Conservation (phyloP, 2,797 vertebrate genomes). For the Anas acuta region DNA sequence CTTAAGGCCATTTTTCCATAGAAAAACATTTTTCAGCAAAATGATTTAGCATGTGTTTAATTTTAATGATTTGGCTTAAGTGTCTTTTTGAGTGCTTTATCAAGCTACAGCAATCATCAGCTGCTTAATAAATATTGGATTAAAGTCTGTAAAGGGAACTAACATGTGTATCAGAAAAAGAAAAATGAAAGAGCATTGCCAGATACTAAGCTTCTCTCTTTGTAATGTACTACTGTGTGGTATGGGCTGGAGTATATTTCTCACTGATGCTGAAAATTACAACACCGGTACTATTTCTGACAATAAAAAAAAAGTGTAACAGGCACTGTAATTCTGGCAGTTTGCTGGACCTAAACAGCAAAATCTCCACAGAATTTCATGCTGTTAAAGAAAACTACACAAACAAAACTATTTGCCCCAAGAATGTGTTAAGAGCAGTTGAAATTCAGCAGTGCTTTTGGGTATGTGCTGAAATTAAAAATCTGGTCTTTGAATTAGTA, state of each 20-base stretch:
- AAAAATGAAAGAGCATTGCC: not conserved
- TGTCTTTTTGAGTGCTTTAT: conserved; percentile 53
- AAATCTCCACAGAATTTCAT: not conserved
- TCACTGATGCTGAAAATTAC: not conserved
- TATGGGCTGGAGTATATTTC: not conserved
- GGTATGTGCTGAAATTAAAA: not conserved
- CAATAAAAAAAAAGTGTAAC: not conserved
- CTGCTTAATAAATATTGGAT: conserved; percentile 69
- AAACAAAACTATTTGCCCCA: not conserved
- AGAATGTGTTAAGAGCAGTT: not conserved
- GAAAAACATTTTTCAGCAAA: not conserved
- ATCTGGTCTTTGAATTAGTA: not conserved
- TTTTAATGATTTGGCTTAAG: conserved; percentile 53
- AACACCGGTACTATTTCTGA: conserved; percentile 7
- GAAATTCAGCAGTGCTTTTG: not conserved
- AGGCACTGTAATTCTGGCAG: not conserved
- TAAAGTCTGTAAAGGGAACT: conserved; percentile 42
- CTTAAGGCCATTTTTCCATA: not conserved
- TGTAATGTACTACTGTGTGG: not conserved
- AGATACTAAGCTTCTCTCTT: not conserved
- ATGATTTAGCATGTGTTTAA: conserved; percentile 37
- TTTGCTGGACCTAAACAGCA: not conserved
- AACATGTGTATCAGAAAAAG: not conserved
- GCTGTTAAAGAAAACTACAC: not conserved
- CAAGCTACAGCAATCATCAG: conserved; percentile 52